Evolutionary conservation across 2,113 vertebrate species (phyloP), one percentile per base, ranked within the genome.

Genomic region (Brachirus orientalis): DNA sequence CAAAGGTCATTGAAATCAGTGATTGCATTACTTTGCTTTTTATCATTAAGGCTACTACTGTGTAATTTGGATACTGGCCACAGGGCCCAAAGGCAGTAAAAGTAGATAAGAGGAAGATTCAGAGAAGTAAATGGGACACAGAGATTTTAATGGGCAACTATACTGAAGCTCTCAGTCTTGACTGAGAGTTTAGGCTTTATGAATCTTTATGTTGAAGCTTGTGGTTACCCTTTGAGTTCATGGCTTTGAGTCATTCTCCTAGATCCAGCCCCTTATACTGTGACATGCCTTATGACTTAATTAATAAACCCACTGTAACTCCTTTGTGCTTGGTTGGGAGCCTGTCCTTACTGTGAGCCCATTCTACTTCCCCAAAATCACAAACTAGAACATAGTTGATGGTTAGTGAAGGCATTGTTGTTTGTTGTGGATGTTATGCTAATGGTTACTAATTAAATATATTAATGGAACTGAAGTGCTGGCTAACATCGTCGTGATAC

Each of bases 111-210:
- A 76, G 59, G 59, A 78, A 79, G 65, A 82, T 62, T 85, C 67
- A 76, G 50, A 66, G 69, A 70, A 55, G 56, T 73, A 63, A 78
- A 79, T 48, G 20, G 43, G 71, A 73, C 69, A 36, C 28, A 13
- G 61, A 74, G 68, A 46, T 58, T 83, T 77, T 66, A 85, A 79
- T 82, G 56, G 69, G 45, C 50, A 53, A 33, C 82, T 70, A 66
- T 71, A 75, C 69, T 77, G 69, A 84, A 28, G 66, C 73, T 84
- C 75, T 85, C 71, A 82, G 66, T 63, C 84, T 85, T 73, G 50
- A 74, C 67, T 84, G 80, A 85, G 73, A 86, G 86, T 85, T 86
- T 66, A 80, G 41, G 82, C 63, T 69, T 84, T 73, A 85, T 86
- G 58, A 86, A 71, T 85, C 75, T 44, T 75, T 83, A 78, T 80